These are phyloP conservation scores for Epirrhoe alternata DNA, from an alignment of 2,888 invertebrate species.

Conservation along the genomic window DNA sequence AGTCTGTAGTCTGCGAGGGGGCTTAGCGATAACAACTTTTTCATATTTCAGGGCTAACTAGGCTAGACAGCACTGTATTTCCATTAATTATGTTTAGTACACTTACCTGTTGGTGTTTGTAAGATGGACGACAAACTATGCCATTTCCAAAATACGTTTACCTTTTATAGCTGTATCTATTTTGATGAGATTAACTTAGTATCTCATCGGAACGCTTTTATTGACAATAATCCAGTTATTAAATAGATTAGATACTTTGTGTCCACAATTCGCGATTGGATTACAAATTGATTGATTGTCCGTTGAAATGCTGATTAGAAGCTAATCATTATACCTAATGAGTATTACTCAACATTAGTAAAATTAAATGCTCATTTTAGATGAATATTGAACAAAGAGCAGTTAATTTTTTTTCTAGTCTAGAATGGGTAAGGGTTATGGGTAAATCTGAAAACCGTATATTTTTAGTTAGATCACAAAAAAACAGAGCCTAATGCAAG, in stretches of 20 bases:
- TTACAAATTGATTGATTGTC: slow-evolving; percentile 43
- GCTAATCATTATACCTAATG: background rate
- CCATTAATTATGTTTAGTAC: background rate
- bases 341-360: background rate
- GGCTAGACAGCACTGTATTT: too few relatives aligned
- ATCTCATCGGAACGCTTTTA: slow-evolving; percentile 43
- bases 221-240: slow-evolving; percentile 43
- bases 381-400: background rate
- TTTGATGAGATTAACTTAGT: slow-evolving; percentile 22
- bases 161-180: slow-evolving; percentile 47
- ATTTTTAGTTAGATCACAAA: too few relatives aligned
- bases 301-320: slow-evolving; percentile 7
- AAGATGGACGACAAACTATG: slow-evolving; percentile 46
- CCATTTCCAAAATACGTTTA: slow-evolving; percentile 12
- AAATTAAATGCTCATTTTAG: background rate
- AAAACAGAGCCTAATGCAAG: too few relatives aligned
- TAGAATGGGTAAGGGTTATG: too few relatives aligned
- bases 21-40: too few relatives aligned
- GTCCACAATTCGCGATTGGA: slow-evolving; percentile 28
- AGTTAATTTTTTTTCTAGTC: too few relatives aligned
- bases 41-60: too few relatives aligned
- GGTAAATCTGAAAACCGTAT: too few relatives aligned
- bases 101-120: slow-evolving; percentile 47
- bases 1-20: too few relatives aligned
- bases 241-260: slow-evolving; percentile 22